A percentile compares a stretch with the other conserved stretches of the same genome.
Evolutionary conservation across 1,140 invertebrate species (phyloP).

Genomic region (Tetranychus urticae): DNA sequence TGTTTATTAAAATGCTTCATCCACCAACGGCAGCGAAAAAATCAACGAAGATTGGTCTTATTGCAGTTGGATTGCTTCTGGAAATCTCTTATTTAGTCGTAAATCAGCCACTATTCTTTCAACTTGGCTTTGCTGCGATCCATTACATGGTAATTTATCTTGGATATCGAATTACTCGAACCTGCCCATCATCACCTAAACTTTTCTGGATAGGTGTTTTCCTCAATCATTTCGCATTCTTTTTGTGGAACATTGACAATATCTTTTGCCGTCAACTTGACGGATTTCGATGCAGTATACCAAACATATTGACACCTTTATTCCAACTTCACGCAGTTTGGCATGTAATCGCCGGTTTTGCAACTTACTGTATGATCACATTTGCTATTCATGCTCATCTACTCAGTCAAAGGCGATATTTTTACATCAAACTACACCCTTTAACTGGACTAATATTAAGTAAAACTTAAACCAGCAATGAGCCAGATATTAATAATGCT

Average conservation of each 20-base stretch:
- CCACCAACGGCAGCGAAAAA: background rate
- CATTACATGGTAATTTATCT: background rate
- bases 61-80: slow-evolving; percentile 9
- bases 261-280: slow-evolving; percentile 8
- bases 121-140: background rate
- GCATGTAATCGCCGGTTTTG: slow-evolving; percentile 17
- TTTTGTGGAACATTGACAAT: slow-evolving; percentile 13
- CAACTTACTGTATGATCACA: background rate
- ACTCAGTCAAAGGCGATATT: background rate
- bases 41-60: background rate
- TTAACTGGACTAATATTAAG: background rate
- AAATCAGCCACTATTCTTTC: slow-evolving; percentile 13
- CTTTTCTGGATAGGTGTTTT: background rate
- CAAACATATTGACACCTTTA: slow-evolving; percentile 11
- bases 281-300: slow-evolving; percentile 1
- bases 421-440: background rate
- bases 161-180: background rate
- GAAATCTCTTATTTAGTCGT: slow-evolving; percentile 9
- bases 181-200: background rate
- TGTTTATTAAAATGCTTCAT: slow-evolving; percentile 9
- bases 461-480: no score
- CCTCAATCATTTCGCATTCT: slow-evolving; percentile 8
- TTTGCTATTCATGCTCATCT: background rate
- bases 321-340: slow-evolving; percentile 20
- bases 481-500: no score